phyloP scores from a whole-genome alignment of 92 coral and sea anemone species.

The Siderastrea radians region DNA sequence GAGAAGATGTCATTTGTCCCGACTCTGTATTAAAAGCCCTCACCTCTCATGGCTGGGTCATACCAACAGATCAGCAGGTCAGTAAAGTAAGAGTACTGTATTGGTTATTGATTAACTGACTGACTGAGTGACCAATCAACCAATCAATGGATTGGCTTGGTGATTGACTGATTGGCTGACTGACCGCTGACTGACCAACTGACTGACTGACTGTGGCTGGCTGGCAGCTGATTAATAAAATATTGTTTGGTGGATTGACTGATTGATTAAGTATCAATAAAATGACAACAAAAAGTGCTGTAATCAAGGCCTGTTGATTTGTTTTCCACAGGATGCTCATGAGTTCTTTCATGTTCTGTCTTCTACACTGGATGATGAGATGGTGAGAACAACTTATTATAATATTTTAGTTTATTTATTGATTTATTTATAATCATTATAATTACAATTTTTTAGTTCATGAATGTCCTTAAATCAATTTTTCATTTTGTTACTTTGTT shows the following conservation, averaged over 20 bases:
- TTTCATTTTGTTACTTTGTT: too few relatives aligned
- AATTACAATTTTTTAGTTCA: too few relatives aligned
- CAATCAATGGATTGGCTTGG: background rate
- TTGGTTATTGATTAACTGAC: background rate
- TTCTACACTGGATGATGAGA: constrained; percentile 93
- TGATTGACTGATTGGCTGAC: background rate
- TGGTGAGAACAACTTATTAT: constrained; percentile 53
- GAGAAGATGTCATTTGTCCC: constrained; percentile 54
- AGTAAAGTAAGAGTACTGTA: background rate
- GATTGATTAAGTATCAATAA: too few relatives aligned
- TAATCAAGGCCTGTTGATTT: background rate
- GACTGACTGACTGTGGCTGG: too few relatives aligned
- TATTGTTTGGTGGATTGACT: too few relatives aligned
- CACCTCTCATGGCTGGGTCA: constrained; percentile 95
- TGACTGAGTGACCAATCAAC: background rate
- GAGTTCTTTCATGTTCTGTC: constrained; percentile 96
- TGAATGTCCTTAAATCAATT: too few relatives aligned
- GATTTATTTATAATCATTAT: background rate
- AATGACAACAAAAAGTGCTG: background rate
- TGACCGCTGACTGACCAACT: too few relatives aligned
- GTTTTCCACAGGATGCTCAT: constrained; percentile 88
- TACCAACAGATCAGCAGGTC: constrained; percentile 93
- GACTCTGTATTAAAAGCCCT: constrained; percentile 76
- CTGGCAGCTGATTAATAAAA: too few relatives aligned
- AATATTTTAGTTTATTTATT: background rate